These are phyloP conservation scores for Tangara arthus DNA, from an alignment of 2,797 vertebrate genomes.

Conservation along the genomic window DNA sequence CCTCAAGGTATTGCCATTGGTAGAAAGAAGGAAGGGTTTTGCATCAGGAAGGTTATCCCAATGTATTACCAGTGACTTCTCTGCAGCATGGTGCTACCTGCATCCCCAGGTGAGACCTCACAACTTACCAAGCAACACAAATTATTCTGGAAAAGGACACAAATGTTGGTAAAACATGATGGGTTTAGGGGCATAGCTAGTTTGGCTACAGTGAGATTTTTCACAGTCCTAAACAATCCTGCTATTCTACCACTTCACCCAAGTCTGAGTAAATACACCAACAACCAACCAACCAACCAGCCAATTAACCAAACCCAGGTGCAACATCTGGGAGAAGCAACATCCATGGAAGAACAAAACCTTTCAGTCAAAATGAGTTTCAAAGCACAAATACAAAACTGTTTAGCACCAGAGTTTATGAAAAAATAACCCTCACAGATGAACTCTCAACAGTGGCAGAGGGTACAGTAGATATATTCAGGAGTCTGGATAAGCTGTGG, in stretches of 20 bases:
- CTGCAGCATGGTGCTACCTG: not conserved
- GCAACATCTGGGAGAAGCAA: not conserved
- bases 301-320: fast-evolving
- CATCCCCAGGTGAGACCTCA: not conserved
- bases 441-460: not conserved
- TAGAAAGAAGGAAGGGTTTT: not conserved
- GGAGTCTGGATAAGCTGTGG: not conserved
- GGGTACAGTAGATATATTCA: not conserved
- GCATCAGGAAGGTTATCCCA: not conserved
- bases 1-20: not conserved
- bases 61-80: fast-evolving
- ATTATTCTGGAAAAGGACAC: not conserved
- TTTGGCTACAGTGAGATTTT: not conserved
- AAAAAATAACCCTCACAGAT: not conserved
- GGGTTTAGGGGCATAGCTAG: not conserved
- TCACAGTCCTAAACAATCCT: not conserved
- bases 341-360: not conserved
- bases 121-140: not conserved
- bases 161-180: not conserved
- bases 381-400: not conserved
- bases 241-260: not conserved
- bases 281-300: not conserved
- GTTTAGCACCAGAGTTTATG: not conserved
- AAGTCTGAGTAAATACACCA: not conserved
- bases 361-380: not conserved